A percentile compares a stretch with the other conserved stretches of the same genome.
Conservation (phyloP, 2,113 vertebrate species). For the Menidia beryllina region DNA sequence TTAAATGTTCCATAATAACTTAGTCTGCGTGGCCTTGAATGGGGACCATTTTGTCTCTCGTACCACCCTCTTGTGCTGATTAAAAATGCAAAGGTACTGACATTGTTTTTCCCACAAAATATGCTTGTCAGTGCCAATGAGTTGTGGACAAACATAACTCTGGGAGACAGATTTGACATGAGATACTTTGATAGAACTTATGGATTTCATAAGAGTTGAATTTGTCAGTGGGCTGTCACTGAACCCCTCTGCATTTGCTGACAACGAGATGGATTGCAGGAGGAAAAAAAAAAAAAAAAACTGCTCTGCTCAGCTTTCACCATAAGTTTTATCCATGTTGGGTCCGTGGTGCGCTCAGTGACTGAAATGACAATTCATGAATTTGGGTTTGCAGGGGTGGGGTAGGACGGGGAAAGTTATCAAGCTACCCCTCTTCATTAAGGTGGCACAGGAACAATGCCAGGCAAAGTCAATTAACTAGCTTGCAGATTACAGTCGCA, state of each 20-base stretch:
- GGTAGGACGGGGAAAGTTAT: constrained; percentile 52
- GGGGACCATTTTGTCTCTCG: background rate
- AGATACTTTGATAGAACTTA: constrained; percentile 24
- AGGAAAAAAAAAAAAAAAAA: too few species aligned
- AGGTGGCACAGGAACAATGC: constrained; percentile 68
- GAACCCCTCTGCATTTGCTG: constrained; percentile 2
- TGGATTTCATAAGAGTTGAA: constrained; percentile 26
- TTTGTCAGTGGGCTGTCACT: constrained; percentile 25
- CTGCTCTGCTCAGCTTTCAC: constrained; percentile 30
- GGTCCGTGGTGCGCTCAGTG: too few species aligned
- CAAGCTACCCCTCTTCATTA: constrained; percentile 51
- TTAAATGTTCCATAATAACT: background rate
- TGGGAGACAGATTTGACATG: constrained; percentile 22
- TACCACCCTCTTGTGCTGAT: background rate
- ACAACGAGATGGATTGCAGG: constrained; percentile 45
- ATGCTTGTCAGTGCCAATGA: constrained; percentile 1
- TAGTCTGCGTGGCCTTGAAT: background rate
- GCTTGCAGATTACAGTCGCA: constrained; percentile 76
- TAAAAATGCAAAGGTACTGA: background rate
- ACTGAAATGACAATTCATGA: constrained; percentile 22
- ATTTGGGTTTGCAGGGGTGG: constrained; percentile 15
- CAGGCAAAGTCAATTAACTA: constrained; percentile 80
- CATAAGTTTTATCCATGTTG: constrained; percentile 1
- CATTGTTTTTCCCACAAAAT: background rate
- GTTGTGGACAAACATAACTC: background rate